Percentiles rank a stretch among this genome's conserved stretches.
Conservation (phyloP, 1,140 invertebrate genomes). For the Parapsyche elsis region DNA sequence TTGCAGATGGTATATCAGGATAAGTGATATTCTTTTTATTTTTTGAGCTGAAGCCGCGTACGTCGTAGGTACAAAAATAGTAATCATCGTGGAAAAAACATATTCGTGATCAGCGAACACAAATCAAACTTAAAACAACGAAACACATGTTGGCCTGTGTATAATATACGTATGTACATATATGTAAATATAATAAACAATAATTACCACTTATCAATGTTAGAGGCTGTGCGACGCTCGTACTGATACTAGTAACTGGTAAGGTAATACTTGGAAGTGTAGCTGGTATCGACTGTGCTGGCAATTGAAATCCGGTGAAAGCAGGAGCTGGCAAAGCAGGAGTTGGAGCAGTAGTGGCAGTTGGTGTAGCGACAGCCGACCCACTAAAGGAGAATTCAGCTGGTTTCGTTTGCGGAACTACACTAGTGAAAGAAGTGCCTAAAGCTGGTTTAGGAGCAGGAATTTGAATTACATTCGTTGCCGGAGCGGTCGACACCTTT, state of each 20-base stretch:
- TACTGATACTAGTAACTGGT: not conserved
- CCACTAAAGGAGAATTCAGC: not conserved
- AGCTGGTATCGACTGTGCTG: not conserved
- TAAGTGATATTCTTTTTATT: too few relatives aligned
- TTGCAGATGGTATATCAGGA: too few relatives aligned
- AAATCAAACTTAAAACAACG: too few relatives aligned
- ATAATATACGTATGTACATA: slow-evolving; percentile 6
- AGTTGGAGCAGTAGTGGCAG: slow-evolving; percentile 5
- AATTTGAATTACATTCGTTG: not conserved
- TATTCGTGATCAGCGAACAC: too few relatives aligned
- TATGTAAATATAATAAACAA: slow-evolving; percentile 9
- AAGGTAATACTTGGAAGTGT: not conserved
- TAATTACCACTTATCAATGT: not conserved
- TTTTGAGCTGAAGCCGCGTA: too few relatives aligned
- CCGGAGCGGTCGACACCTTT: slow-evolving; percentile 8
- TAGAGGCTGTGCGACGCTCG: not conserved
- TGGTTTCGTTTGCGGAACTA: slow-evolving; percentile 14
- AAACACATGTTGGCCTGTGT: too few relatives aligned
- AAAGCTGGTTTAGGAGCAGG: not conserved
- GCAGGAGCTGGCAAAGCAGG: not conserved
- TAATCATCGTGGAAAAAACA: too few relatives aligned
- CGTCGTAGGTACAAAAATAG: too few relatives aligned
- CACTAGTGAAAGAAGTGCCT: not conserved
- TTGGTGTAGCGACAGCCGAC: not conserved
- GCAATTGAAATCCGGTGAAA: slow-evolving; percentile 26